Base-by-base conservation (phyloP, 1,140 invertebrate genomes). In the Ceratosolen solmsi region DNA sequence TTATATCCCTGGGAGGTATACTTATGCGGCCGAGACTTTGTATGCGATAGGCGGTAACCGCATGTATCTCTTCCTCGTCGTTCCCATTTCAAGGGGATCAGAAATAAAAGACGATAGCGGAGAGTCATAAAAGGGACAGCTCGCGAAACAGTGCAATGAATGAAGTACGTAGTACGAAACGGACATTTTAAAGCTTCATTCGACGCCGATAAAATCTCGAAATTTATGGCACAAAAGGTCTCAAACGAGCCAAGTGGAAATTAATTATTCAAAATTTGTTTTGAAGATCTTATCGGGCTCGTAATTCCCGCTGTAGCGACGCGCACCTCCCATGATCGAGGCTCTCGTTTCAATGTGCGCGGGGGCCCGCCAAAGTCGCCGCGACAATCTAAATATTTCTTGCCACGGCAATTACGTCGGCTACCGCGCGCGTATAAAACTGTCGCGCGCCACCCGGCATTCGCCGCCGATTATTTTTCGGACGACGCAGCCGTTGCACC, bases 401-500 rank as follows among this genome's bases (percentile, higher is more conserved):
- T 76, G 27, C 41, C 49, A 63, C 22, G 33, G 58, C 80, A 81
- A 81, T 81, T 76, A 76, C 73, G 27, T 27, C 27, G 58, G 27
- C 54, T 41, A 38, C 79, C 41, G 38, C 33, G 46, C 71, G 71
- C 41, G 56, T 51, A 74, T 74, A 76, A 75, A 76, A 82, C 65
- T 70, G 72, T 71, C 73, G 36, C 60, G 51, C 41, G 36, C 41
- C 56, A 30, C 41, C 38, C 56, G 22, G 56, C 46, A 79, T 72
- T 41, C 68, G 25, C 41, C 27, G 76, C 51, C 74, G 73, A 78
- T 82, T n/a, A n/a, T n/a, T 82, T 82, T 82, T 82, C 81, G 81
- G 81, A 77, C 58, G 65, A n/a, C n/a, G n/a, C n/a, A n/a, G 25
- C 36, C 54, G 11, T 72, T 27, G 49, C 3, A 20, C 4, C 20